Conservation (phyloP, 2,113 vertebrate genomes). For the Grallaria varia region DNA sequence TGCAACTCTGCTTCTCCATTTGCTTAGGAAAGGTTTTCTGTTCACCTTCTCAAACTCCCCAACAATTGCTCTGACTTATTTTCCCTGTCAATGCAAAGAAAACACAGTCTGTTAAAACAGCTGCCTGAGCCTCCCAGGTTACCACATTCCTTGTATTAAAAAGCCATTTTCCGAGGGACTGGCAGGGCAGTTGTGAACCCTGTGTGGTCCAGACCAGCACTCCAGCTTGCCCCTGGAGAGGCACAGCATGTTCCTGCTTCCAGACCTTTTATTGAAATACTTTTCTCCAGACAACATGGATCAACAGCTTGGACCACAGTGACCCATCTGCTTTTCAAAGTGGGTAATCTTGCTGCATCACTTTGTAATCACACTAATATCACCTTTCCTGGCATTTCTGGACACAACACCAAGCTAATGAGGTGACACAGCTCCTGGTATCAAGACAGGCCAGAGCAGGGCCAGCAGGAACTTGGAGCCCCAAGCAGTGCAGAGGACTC, state of each 20-base stretch:
- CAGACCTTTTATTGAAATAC: neutral
- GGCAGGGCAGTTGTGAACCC: neutral
- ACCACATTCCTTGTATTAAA: neutral
- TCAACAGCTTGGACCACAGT: neutral
- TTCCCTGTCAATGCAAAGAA: conserved; percentile 51
- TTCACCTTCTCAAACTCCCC: conserved; percentile 23
- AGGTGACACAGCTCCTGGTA: neutral
- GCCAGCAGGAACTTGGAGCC: neutral
- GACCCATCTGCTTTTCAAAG: neutral
- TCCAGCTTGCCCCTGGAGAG: neutral
- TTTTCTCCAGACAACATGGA: neutral
- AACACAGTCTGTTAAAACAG: conserved; percentile 57
- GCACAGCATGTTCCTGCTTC: neutral
- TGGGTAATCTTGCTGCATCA: rapidly evolving
- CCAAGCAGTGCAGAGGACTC: neutral
- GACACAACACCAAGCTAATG: neutral
- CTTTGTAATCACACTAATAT: neutral
- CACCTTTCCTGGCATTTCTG: neutral
- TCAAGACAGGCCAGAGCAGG: neutral
- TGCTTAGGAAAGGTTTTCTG: neutral
- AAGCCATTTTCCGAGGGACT: neutral
- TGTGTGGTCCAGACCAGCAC: rapidly evolving
- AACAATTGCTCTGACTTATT: conserved; percentile 45
- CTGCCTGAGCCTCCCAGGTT: conserved; percentile 16
- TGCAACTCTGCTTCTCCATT: neutral